phyloP scores from a whole-genome alignment of 2,113 vertebrate species.

The Mungos mungo region DNA sequence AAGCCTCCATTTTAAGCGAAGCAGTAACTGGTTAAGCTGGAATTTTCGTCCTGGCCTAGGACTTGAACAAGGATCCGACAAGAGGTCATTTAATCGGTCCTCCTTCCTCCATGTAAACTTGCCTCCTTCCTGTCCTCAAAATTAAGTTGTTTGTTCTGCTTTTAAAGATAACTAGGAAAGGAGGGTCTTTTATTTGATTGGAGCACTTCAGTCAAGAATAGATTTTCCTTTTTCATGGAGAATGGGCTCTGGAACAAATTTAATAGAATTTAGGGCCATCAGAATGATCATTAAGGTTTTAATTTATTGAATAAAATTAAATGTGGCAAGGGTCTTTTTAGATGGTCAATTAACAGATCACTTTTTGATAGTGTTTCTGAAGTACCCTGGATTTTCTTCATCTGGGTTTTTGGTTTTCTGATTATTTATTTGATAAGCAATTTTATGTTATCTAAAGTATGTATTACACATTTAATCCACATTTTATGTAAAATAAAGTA shows the following conservation, averaged over 20 bases:
- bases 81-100: conserved; percentile 56
- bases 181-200: conserved; percentile 26
- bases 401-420: conserved; percentile 45
- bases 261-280: conserved; percentile 32
- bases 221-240: conserved; percentile 32
- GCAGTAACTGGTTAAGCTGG: conserved; percentile 78
- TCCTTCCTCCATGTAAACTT: not conserved
- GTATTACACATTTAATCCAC: not conserved
- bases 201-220: not conserved
- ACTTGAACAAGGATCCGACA: conserved; percentile 21
- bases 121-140: not conserved
- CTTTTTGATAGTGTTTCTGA: conserved; percentile 46
- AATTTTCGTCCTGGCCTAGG: conserved; percentile 68
- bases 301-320: conserved; percentile 41
- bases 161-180: conserved; percentile 34
- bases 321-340: not conserved
- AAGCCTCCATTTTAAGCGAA: conserved; percentile 79
- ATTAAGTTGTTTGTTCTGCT: conserved; percentile 36
- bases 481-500: conserved; percentile 48
- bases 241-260: conserved; percentile 8
- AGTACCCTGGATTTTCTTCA: conserved; percentile 21
- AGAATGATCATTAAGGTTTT: conserved; percentile 16
- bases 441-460: conserved; percentile 46
- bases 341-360: not conserved
- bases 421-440: conserved; percentile 29